A percentile compares a stretch with the other conserved stretches of the same genome.
Evolutionary conservation across 2,797 vertebrate species (phyloP).

Genomic region (Gymnocypris eckloni): DNA sequence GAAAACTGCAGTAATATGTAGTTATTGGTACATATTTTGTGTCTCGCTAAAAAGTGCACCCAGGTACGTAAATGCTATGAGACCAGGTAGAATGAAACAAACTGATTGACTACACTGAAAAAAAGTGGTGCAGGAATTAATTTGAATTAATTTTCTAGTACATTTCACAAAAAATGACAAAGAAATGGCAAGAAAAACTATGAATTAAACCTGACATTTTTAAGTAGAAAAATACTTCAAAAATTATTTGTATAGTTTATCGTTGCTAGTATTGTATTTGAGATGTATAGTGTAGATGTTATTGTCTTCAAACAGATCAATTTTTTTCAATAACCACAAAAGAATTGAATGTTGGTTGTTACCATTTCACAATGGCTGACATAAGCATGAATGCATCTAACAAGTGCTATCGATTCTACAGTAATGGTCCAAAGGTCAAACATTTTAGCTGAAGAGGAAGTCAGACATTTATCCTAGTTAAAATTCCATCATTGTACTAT

Average conservation of each 20-base stretch:
- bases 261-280: conserved; percentile 7
- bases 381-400: conserved; percentile 50
- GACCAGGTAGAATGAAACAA: neutral
- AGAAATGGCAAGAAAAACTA: neutral
- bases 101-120: neutral
- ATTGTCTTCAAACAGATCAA: conserved; percentile 25
- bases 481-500: conserved; percentile 48
- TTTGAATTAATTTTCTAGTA: neutral
- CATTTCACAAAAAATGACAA: neutral
- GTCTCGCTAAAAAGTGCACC: too few relatives aligned
- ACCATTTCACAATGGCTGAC: conserved; percentile 35
- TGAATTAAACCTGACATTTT: neutral
- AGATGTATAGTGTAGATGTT: neutral
- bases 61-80: too few relatives aligned
- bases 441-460: conserved; percentile 40
- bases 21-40: too few relatives aligned
- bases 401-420: conserved; percentile 32
- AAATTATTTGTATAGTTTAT: neutral
- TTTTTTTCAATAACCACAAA: conserved; percentile 36
- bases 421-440: conserved; percentile 39
- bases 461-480: conserved; percentile 42
- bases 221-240: neutral
- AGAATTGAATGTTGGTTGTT: conserved; percentile 36
- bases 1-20: too few relatives aligned
- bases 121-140: neutral